A percentile compares a stretch with the other conserved stretches of the same genome.
These are phyloP conservation scores for Poecilia wingei DNA, from an alignment of 2,797 vertebrate species.

Conservation along the genomic window DNA sequence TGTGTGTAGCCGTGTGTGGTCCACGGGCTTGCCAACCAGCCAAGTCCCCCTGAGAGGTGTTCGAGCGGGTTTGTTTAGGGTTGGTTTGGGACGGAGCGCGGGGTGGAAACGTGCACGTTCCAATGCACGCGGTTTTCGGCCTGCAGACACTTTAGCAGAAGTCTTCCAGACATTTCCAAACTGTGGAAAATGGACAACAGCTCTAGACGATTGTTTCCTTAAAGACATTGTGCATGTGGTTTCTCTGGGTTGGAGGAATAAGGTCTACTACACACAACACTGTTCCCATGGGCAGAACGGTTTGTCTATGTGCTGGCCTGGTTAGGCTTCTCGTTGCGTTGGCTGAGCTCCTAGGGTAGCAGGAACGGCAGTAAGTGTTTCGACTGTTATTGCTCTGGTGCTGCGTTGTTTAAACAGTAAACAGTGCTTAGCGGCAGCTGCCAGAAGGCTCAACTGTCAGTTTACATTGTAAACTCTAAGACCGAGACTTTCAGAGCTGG, in stretches of 20 bases:
- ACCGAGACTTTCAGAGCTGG: slow-evolving; percentile 34
- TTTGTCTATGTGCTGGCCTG: slow-evolving; percentile 32
- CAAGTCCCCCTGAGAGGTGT: slow-evolving; percentile 78
- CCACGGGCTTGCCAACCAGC: slow-evolving; percentile 73
- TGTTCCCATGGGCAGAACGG: slow-evolving; percentile 11
- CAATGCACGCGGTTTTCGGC: slow-evolving; percentile 41
- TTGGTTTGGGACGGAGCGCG: slow-evolving; percentile 60
- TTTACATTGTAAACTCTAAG: slow-evolving; percentile 65
- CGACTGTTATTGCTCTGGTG: slow-evolving; percentile 56
- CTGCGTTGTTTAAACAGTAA: slow-evolving; percentile 67
- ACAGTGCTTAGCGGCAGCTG: slow-evolving; percentile 44
- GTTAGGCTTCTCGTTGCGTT: slow-evolving; percentile 59
- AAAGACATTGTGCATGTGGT: slow-evolving; percentile 11
- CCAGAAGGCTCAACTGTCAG: slow-evolving; percentile 50
- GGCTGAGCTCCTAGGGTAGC: slow-evolving; percentile 54
- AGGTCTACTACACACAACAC: slow-evolving; percentile 30
- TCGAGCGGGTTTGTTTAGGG: slow-evolving; percentile 76
- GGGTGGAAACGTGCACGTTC: slow-evolving; percentile 47
- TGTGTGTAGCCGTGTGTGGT: slow-evolving; percentile 71
- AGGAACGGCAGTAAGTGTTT: slow-evolving; percentile 51
- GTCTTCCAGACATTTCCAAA: slow-evolving; percentile 65
- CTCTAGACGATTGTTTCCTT: slow-evolving; percentile 22
- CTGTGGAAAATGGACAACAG: slow-evolving; percentile 42
- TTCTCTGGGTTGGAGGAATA: slow-evolving; percentile 18
- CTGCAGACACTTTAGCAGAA: slow-evolving; percentile 43